Conservation (phyloP, 1,140 invertebrate species). For the Eriocheir sinensis region DNA sequence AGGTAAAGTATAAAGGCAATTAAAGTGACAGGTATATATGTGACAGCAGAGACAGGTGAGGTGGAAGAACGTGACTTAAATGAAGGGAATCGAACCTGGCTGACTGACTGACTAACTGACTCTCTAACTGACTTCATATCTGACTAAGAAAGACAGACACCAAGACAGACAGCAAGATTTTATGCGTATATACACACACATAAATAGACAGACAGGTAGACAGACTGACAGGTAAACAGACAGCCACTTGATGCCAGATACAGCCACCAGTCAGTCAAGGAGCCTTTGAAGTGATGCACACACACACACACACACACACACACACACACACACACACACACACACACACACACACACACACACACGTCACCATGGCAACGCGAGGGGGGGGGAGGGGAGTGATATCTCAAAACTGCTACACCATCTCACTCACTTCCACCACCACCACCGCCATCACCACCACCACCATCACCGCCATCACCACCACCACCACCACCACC, state of each 20-base stretch:
- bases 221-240: too few species aligned
- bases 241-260: too few species aligned
- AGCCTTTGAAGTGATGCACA: slow-evolving; percentile 10
- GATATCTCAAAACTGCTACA: slow-evolving; percentile 1
- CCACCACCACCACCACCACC: background rate
- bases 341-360: too few species aligned
- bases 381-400: too few species aligned
- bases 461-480: background rate
- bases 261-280: background rate
- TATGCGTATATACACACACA: too few species aligned
- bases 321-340: background rate
- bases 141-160: background rate
- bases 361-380: background rate
- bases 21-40: too few species aligned
- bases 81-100: background rate
- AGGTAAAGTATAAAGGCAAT: too few species aligned
- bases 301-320: slow-evolving; percentile 22
- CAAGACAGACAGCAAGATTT: too few species aligned
- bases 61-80: background rate
- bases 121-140: background rate
- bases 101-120: background rate
- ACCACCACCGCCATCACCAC: background rate
- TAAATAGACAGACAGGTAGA: too few species aligned
- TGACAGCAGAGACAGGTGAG: background rate
- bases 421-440: background rate